These are phyloP conservation scores for Neodiprion virginianus DNA, from an alignment of 1,140 invertebrate genomes.

Conservation along the genomic window DNA sequence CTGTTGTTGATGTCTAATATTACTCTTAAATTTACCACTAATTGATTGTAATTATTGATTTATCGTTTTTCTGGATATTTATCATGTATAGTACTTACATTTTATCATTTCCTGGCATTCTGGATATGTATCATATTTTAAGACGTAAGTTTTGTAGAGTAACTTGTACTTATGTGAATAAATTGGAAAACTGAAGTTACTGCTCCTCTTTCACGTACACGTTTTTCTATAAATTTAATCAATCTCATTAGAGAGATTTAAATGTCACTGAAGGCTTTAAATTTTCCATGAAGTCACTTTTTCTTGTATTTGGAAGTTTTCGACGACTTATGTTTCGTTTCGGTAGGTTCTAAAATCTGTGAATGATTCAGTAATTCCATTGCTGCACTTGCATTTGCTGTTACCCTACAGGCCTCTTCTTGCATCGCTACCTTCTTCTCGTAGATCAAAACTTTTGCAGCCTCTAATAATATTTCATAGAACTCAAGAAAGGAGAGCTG, in stretches of 20 bases:
- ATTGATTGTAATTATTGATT: constrained; percentile 30
- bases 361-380: neutral
- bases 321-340: no score
- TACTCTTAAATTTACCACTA: constrained; percentile 17
- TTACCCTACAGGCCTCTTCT: neutral
- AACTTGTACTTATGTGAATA: constrained; percentile 5
- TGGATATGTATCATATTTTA: constrained; percentile 29
- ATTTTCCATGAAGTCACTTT: no score
- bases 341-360: neutral
- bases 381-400: neutral
- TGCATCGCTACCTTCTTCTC: constrained; percentile 2
- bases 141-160: constrained; percentile 27
- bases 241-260: no score
- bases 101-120: constrained; percentile 18
- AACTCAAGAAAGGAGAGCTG: constrained; percentile 66
- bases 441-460: constrained; percentile 26
- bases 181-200: neutral
- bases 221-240: no score
- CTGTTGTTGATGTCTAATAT: constrained; percentile 22
- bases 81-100: constrained; percentile 37
- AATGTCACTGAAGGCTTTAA: no score
- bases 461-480: constrained; percentile 57
- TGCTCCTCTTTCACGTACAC: no score
- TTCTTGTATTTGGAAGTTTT: no score
- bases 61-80: constrained; percentile 31